Evolutionary conservation across 2,113 vertebrate species (phyloP), one percentile per base, ranked within the genome.

Genomic region (Hepsetus odoe): DNA sequence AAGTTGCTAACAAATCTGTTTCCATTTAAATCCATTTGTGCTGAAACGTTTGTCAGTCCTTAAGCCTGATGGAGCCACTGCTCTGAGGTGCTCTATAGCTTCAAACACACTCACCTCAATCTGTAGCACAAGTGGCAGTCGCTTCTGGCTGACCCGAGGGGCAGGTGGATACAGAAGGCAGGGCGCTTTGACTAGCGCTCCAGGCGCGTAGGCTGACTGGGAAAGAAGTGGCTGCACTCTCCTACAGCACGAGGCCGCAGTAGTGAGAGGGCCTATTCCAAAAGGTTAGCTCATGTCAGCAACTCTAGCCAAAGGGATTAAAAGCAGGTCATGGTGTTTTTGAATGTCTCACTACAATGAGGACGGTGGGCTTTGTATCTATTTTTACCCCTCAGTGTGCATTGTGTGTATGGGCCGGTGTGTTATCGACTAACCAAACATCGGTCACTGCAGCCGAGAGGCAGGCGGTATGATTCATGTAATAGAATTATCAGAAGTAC

Each of bases 231-330:
- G 64, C n/a, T 77, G 72, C 68, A 82, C 72, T 35, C 72, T 82
- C 71, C 67, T 74, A 81, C 58, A 77, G 66, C 78, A 82, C 78
- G 83, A 84, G 85, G 74, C 74, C 18, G 46, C 18, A 68, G 81
- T 74, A 72, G 80, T 82, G 64, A 72, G 83, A 78, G 87, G 80
- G 87, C 80, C 80, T 77, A 53, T 89, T 92, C 87, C 86, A 92
- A 92, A 91, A 82, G 88, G 89, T 91, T 91, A 77, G 89, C 86
- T 89, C 64, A 84, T 73, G 92, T 94, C 93, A 93, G 93, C 93
- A 94, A 93, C 91, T 94, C 91, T 92, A 83, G 84, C 90, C 89
- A 93, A 92, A 92, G 87, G 90, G 92, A 90, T 91, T 84, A 87
- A 80, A 86, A 62, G 85, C 82, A 81, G 84, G 89, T 89, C 88